Base-by-base conservation (phyloP, 2,888 invertebrate genomes). In the Ceraclea dissimilis region DNA sequence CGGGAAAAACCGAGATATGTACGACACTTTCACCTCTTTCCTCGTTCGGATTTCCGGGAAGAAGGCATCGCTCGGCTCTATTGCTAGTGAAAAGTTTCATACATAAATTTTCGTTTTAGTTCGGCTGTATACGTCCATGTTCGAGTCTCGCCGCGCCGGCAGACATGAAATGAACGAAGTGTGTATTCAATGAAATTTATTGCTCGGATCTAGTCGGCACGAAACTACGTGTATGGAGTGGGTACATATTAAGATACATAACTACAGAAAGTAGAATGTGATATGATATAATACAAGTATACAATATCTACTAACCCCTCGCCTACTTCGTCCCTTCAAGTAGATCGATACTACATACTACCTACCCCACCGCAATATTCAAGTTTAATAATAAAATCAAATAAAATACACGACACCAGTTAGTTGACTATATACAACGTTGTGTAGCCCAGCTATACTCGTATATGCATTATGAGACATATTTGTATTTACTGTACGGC, bases 141-240 rank as follows among this genome's bases (percentile, higher is more conserved):
- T 49, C 49, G 49, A 21, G 43, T 4, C 19, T 49, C 54, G 54
- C 46, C 20, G 13, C 46, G 33, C 54, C 17, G 54, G 19, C 21
- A 34, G 31, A 39, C 39, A 39, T 33, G 54, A 49, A 49, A 31
- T 33, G 49, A 34, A 20, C 49, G 49, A 34, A 21, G 49, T 49
- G 54, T 43, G 44, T 51, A 31, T 51, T 55, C 55, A 55, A 55
- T 50, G 55, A 50, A 49, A 18, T 31, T 50, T 55, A 55, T 50
- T 44, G 55, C 50, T 50, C 18, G 55, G 18, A 39, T 54, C 31
- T 46, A 18, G 17, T 50, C 20, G 18, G 33, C 50, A 26, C 10
- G n/a, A n/a, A 26, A 4, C 5, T 26, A 26, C 26, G 22, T 17
- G 16, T 43, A 17, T 43, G 43, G 21, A 16, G 18, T 49, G 5